Evolutionary conservation across 2,797 vertebrate species (phyloP).

Genomic region (Pagetopsis macropterus): DNA sequence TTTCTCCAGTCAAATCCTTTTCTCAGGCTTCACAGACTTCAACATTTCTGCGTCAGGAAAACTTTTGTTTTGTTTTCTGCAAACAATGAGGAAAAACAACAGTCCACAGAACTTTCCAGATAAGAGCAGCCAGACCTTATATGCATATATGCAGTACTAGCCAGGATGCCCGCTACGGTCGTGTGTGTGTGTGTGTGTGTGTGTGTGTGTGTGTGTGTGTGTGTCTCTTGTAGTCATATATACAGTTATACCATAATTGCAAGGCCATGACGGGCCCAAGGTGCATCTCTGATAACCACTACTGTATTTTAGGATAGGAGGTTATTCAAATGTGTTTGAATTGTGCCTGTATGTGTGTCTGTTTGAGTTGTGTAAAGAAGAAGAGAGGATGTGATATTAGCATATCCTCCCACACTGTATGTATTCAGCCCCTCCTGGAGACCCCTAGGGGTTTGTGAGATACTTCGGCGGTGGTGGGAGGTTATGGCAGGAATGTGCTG

Average conservation of each 20-base stretch:
- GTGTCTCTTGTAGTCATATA: not conserved
- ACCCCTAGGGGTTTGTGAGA: slow-evolving; percentile 36
- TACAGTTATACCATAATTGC: not conserved
- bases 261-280: not conserved
- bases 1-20: slow-evolving; percentile 19
- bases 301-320: not conserved
- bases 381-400: slow-evolving; percentile 18
- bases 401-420: slow-evolving; percentile 34
- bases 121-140: not conserved
- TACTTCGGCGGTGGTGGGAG: slow-evolving; percentile 43
- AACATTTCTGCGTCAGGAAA: slow-evolving; percentile 13
- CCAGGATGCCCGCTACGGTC: not conserved
- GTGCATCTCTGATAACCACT: slow-evolving; percentile 5
- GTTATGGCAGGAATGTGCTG: slow-evolving; percentile 59
- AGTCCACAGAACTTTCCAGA: slow-evolving; percentile 16
- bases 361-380: not conserved
- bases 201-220: not conserved
- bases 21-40: slow-evolving; percentile 18
- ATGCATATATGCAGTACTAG: not conserved
- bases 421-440: slow-evolving; percentile 14
- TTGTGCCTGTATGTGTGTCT: slow-evolving; percentile 12
- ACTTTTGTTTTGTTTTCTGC: slow-evolving; percentile 22
- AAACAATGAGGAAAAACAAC: slow-evolving; percentile 18
- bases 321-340: slow-evolving; percentile 1
- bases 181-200: not conserved